phyloP scores from a whole-genome alignment of 1,140 invertebrate species.

The Leptinotarsa lineolata region DNA sequence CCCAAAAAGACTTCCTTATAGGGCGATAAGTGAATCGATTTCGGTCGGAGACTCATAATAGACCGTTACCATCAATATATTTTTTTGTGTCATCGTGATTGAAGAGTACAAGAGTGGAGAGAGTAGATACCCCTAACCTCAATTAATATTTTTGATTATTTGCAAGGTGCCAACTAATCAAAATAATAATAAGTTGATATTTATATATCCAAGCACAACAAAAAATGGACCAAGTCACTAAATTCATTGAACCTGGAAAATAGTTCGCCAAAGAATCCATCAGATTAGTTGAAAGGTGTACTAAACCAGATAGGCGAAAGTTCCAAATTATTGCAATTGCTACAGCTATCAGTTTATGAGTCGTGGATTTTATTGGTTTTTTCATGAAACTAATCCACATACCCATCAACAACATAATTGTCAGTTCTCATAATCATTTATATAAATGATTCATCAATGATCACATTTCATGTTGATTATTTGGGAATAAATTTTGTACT shows the following conservation, averaged over 20 bases:
- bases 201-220: neutral
- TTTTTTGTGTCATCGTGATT: conserved; percentile 14
- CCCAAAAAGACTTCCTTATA: too few relatives aligned
- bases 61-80: too few relatives aligned
- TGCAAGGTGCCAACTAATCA: neutral
- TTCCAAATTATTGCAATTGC: conserved; percentile 99
- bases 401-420: conserved; percentile 99
- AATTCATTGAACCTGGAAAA: conserved; percentile 91
- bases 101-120: too few relatives aligned
- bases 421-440: conserved; percentile 62
- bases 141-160: too few relatives aligned
- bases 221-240: conserved; percentile 96
- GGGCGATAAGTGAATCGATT: too few relatives aligned
- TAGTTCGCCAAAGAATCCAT: conserved; percentile 98
- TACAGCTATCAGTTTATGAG: conserved; percentile 98
- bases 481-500: conserved; percentile 30
- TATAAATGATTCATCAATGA: conserved; percentile 31
- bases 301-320: conserved; percentile 99
- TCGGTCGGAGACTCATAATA: too few relatives aligned
- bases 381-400: conserved; percentile 99
- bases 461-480: conserved; percentile 25
- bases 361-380: conserved; percentile 99
- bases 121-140: too few relatives aligned
- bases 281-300: conserved; percentile 97
- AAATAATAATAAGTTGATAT: too few relatives aligned